Evolutionary conservation across 1,140 invertebrate species (phyloP).

Genomic region (Ceratosolen solmsi): DNA sequence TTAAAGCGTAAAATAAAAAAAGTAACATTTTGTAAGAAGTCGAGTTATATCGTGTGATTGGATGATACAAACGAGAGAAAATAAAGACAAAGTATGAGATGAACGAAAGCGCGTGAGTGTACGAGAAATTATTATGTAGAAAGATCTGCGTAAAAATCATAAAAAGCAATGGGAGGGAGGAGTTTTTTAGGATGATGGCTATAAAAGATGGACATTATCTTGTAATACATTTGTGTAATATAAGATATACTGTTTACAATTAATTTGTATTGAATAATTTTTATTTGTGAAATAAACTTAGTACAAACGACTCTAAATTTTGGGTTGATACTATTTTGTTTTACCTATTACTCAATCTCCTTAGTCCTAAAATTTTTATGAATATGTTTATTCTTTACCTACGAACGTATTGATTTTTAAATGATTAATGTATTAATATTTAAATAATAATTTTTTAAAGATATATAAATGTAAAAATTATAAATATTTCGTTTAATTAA

Average conservation of each 20-base stretch:
- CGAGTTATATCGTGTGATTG: slow-evolving; percentile 35
- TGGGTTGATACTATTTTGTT: background rate
- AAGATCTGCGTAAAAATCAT: slow-evolving; percentile 45
- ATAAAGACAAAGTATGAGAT: slow-evolving; percentile 30
- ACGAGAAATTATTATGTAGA: slow-evolving; percentile 37
- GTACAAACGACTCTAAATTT: slow-evolving; percentile 62
- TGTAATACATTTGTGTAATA: slow-evolving; percentile 63
- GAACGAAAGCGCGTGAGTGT: slow-evolving; percentile 42
- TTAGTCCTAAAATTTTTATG: too few species aligned
- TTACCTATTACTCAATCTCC: background rate
- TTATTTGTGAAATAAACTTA: slow-evolving; percentile 71
- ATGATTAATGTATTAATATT: background rate
- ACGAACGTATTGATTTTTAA: background rate
- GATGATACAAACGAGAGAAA: background rate
- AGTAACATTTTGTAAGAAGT: slow-evolving; percentile 34
- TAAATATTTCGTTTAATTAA: too few species aligned
- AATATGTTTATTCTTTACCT: background rate
- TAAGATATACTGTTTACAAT: slow-evolving; percentile 69
- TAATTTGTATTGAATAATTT: slow-evolving; percentile 69
- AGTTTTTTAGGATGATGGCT: slow-evolving; percentile 48
- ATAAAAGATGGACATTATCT: slow-evolving; percentile 56
- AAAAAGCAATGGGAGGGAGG: slow-evolving; percentile 53
- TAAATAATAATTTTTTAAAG: too few species aligned
- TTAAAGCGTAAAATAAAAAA: slow-evolving; percentile 33
- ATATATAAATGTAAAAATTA: too few species aligned